phyloP scores from a whole-genome alignment of 2,113 vertebrate species.

The Tylochromis polylepis region DNA sequence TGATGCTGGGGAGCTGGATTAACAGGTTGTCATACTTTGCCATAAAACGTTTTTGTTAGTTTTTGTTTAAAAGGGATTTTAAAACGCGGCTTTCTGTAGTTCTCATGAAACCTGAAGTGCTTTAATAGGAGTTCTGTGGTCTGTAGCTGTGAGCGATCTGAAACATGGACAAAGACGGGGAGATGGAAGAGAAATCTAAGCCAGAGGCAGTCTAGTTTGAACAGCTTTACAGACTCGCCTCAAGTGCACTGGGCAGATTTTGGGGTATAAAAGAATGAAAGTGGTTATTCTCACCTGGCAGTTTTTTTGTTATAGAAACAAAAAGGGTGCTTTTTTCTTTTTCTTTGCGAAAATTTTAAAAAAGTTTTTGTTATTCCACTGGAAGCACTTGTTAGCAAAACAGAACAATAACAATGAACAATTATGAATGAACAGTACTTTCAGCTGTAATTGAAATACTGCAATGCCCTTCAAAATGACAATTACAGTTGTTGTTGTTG shows the following conservation, averaged over 20 bases:
- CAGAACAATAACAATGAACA: background rate
- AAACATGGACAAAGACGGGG: slow-evolving; percentile 43
- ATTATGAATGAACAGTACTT: background rate
- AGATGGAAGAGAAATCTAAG: slow-evolving; percentile 45
- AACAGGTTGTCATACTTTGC: background rate
- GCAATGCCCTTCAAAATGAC: background rate
- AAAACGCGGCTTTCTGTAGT: background rate
- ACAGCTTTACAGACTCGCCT: slow-evolving; percentile 34
- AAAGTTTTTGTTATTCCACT: background rate
- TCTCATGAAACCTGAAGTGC: slow-evolving; percentile 10
- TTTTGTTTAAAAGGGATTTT: slow-evolving; percentile 1
- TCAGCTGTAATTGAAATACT: background rate
- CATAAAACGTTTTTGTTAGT: background rate
- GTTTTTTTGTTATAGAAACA: background rate
- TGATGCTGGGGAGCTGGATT: background rate
- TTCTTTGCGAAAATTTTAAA: background rate
- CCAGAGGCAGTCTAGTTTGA: slow-evolving; percentile 43
- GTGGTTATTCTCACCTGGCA: background rate
- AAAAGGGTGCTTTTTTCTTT: background rate
- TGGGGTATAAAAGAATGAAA: slow-evolving; percentile 6
- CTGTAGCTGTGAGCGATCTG: slow-evolving; percentile 36
- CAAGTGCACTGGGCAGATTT: slow-evolving; percentile 29
- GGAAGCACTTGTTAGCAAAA: background rate
- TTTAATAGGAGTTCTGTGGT: slow-evolving; percentile 22
- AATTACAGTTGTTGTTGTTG: background rate